These are phyloP conservation scores for Engraulis encrasicolus DNA, from an alignment of 2,113 vertebrate species.

Conservation along the genomic window DNA sequence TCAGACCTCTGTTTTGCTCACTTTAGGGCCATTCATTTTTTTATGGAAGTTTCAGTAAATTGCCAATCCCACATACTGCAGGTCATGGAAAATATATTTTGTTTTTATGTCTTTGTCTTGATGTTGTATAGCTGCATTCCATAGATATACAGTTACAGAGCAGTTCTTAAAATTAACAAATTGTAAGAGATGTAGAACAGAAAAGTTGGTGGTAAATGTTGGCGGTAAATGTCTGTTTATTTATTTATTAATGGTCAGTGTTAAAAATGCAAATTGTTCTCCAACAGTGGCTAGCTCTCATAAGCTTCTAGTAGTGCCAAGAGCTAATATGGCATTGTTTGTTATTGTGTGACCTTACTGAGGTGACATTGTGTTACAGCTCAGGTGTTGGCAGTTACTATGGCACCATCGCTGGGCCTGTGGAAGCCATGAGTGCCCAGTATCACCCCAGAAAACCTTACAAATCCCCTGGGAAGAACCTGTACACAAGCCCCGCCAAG, in stretches of 20 bases:
- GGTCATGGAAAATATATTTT: background rate
- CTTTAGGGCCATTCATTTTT: background rate
- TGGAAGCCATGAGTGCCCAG: slow-evolving; percentile 76
- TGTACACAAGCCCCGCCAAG: slow-evolving; percentile 84
- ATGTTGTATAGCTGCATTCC: background rate
- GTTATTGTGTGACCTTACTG: no score
- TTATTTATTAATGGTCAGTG: no score
- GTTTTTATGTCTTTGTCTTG: background rate
- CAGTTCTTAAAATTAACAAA: background rate
- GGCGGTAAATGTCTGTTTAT: background rate
- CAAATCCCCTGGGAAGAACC: slow-evolving; percentile 79
- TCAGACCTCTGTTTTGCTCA: background rate
- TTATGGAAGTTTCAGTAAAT: background rate
- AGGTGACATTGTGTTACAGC: slow-evolving; percentile 62
- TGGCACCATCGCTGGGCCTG: slow-evolving; percentile 81
- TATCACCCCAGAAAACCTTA: slow-evolving; percentile 64
- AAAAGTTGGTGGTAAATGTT: background rate
- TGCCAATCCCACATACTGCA: background rate
- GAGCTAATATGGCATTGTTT: no score
- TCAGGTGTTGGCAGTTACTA: slow-evolving; percentile 83
- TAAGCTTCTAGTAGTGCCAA: no score
- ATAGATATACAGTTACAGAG: no score
- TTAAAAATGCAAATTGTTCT: no score
- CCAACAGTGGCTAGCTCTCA: no score
- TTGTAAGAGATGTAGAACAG: background rate